Base-by-base conservation (phyloP, 2,113 vertebrate species). In the Salminus brasiliensis region DNA sequence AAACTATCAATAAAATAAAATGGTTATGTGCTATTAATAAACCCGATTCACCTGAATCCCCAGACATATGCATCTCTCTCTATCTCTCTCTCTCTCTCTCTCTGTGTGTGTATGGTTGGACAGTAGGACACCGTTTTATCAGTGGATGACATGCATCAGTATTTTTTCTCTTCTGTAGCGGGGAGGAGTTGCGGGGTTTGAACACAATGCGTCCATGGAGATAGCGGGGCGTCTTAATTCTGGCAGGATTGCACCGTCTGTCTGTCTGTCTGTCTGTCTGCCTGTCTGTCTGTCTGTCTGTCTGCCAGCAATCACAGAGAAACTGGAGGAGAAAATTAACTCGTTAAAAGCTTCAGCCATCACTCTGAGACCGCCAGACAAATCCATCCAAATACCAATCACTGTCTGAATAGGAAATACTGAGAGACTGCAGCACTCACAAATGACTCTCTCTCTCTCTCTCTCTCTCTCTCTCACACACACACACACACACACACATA, bases 281-380 rank as follows among this genome's bases (percentile, higher is more conserved):
- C 43, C 84, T 83, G 81, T 78, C 82, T n/a, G n/a, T n/a, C n/a
- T n/a, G n/a, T n/a, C n/a, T n/a, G n/a, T n/a, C 79, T 73, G 83
- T 47, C 84, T 83, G 81, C 79, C 82, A 85, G 85, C 85, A 88
- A 87, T 87, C 88, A 89, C 83, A 74, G 84, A 77, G 81, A 87
- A 85, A 71, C 84, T 84, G 84, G 78, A 87, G 82, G 78, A 79
- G 83, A 86, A 82, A 88, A 85, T 81, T 74, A 87, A 91, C 87
- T 87, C 85, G 86, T 88, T 91, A 90, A 89, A 87, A 87, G 86
- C 89, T 80, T 74, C 18, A 73, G 59, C 86, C 89, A 88, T 92
- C 88, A 84, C 71, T 92, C 80, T 72, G 23, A 32, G 72, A 81
- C 83, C 84, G 85, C 87, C 77, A 78, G 83, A 88, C 81, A 86